Evolutionary conservation across 2,888 invertebrate species (phyloP).

Genomic region (Bugula neritina): DNA sequence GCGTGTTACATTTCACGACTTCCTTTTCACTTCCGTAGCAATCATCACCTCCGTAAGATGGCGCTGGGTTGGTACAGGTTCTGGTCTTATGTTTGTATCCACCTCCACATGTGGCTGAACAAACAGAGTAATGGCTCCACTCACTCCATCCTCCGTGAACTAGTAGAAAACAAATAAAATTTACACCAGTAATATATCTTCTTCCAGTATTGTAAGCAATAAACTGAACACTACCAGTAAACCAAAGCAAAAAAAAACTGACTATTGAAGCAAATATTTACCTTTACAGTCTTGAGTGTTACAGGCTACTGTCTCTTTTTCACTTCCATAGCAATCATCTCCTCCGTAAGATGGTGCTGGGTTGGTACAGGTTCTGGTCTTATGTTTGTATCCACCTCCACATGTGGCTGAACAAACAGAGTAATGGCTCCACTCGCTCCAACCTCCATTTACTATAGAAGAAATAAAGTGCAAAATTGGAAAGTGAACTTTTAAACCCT

Average conservation of each 20-base stretch:
- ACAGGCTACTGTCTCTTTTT: conserved; percentile 36
- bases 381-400: conserved; percentile 37
- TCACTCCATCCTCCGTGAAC: conserved; percentile 3
- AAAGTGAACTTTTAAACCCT: no score
- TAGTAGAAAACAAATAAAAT: background rate
- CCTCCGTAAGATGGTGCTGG: conserved; percentile 44
- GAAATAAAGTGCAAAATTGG: no score
- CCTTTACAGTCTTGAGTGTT: conserved; percentile 41
- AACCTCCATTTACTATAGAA: background rate
- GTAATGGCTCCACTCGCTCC: conserved; percentile 32
- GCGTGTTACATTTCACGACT: background rate
- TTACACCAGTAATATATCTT: background rate
- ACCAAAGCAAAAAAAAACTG: no score
- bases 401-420: conserved; percentile 40
- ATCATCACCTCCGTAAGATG: background rate
- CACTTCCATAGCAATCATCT: conserved; percentile 37
- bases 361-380: conserved; percentile 40
- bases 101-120: conserved; percentile 37
- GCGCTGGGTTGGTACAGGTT: conserved; percentile 29
- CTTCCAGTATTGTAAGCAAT: no score
- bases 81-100: conserved; percentile 38
- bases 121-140: background rate
- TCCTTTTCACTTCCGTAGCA: conserved; percentile 29
- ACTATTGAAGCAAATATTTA: conserved; percentile 32
- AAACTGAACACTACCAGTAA: no score